phyloP scores from a whole-genome alignment of 92 coral and sea anemone genomes.

The Zoanthus gigantus region DNA sequence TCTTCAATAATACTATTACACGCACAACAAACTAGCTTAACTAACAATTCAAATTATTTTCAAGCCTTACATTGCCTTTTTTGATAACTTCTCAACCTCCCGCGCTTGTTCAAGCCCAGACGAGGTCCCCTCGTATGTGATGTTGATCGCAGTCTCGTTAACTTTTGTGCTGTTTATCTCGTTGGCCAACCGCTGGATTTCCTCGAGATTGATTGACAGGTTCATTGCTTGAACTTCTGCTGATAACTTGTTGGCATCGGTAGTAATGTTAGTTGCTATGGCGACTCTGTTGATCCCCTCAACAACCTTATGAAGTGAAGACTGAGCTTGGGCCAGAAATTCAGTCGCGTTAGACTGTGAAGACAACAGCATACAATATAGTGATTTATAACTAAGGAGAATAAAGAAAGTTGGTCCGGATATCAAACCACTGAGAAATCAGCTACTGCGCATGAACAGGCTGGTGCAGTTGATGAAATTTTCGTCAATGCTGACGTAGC shows the following conservation, averaged over 20 bases:
- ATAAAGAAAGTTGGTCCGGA: too few species aligned
- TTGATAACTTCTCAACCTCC: constrained; percentile 78
- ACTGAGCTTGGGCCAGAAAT: constrained; percentile 73
- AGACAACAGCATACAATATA: background rate
- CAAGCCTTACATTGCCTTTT: constrained; percentile 84
- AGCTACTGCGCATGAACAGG: too few species aligned
- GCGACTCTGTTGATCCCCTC: constrained; percentile 75
- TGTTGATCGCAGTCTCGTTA: constrained; percentile 77
- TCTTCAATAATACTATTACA: background rate
- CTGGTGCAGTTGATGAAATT: too few species aligned
- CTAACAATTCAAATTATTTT: background rate
- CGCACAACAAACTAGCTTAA: background rate
- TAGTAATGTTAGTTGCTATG: constrained; percentile 72
- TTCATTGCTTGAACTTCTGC: constrained; percentile 75
- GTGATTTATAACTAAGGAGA: too few species aligned
- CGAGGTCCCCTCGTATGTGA: constrained; percentile 83
- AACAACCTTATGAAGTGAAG: constrained; percentile 76
- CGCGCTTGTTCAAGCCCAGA: constrained; percentile 83
- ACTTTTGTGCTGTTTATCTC: constrained; percentile 78
- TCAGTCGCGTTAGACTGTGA: constrained; percentile 82
- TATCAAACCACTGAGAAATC: too few species aligned
- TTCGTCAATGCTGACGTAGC: too few species aligned
- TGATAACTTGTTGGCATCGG: constrained; percentile 80
- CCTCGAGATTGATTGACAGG: constrained; percentile 80
- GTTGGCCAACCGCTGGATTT: constrained; percentile 75